A percentile compares a stretch with the other conserved stretches of the same genome.
Conservation (phyloP, 2,888 invertebrate species). For the Amphiduros pacificus region DNA sequence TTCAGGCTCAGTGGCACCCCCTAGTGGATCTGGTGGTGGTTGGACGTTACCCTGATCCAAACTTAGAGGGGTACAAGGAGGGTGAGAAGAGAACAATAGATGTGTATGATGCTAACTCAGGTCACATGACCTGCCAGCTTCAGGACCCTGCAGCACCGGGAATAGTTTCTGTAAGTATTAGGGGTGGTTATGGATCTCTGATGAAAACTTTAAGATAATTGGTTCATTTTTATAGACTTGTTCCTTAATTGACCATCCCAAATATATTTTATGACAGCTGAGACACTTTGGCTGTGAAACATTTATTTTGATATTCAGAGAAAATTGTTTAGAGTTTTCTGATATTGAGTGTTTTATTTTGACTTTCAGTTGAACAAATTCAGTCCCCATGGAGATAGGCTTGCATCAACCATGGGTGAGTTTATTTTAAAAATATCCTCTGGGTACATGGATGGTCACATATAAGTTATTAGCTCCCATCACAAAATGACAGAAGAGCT, state of each 20-base stretch:
- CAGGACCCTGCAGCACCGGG: slow-evolving; percentile 38
- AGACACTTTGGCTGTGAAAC: too few relatives aligned
- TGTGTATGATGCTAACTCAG: slow-evolving; percentile 53
- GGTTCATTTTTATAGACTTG: neutral
- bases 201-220: neutral
- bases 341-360: neutral
- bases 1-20: slow-evolving; percentile 61
- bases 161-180: slow-evolving; percentile 40
- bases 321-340: neutral
- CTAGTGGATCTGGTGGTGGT: slow-evolving; percentile 58
- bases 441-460: too few relatives aligned
- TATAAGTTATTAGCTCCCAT: too few relatives aligned
- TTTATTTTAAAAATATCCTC: too few relatives aligned
- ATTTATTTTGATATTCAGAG: neutral
- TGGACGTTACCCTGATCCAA: slow-evolving; percentile 60
- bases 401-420: slow-evolving; percentile 54
- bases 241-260: too few relatives aligned
- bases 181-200: too few relatives aligned
- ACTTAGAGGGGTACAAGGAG: slow-evolving; percentile 40
- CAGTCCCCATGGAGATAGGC: slow-evolving; percentile 47
- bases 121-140: slow-evolving; percentile 43
- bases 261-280: neutral
- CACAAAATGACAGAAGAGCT: too few relatives aligned
- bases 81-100: slow-evolving; percentile 55
- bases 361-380: slow-evolving; percentile 53